Conservation (phyloP, 2,888 invertebrate genomes). For the Drosophila niveifrons region DNA sequence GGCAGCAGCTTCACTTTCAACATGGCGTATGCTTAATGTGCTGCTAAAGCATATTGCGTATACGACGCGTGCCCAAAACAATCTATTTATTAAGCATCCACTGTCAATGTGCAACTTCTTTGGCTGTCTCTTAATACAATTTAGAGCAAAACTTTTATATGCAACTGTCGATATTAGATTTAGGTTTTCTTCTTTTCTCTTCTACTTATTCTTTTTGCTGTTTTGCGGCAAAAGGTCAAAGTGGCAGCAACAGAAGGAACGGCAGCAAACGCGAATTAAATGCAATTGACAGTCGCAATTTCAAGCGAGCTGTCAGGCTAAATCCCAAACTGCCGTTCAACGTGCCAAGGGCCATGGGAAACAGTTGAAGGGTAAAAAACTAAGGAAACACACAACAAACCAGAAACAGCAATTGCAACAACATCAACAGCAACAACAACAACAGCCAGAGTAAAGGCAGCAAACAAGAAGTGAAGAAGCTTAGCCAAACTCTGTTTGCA, state of each 20-base stretch:
- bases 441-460: slow-evolving; percentile 4
- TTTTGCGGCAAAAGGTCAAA: slow-evolving; percentile 66
- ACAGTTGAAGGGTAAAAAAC: slow-evolving; percentile 27
- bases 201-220: slow-evolving; percentile 2
- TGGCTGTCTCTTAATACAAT: slow-evolving; percentile 23
- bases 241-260: slow-evolving; percentile 60
- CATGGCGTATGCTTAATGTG: slow-evolving; percentile 32
- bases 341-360: slow-evolving; percentile 29
- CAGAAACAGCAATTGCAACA: slow-evolving; percentile 17
- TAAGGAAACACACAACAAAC: slow-evolving; percentile 27
- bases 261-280: slow-evolving; percentile 75
- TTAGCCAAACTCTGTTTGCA: slow-evolving; percentile 71
- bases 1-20: slow-evolving; percentile 43
- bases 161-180: slow-evolving; percentile 20
- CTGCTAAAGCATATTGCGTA: slow-evolving; percentile 10
- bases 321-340: slow-evolving; percentile 78
- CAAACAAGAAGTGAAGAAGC: slow-evolving; percentile 29
- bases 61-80: not conserved
- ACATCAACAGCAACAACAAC: slow-evolving; percentile 6
- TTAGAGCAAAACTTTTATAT: slow-evolving; percentile 17
- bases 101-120: not conserved
- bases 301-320: slow-evolving; percentile 81
- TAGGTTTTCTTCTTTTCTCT: slow-evolving; percentile 1
- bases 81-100: slow-evolving; percentile 2
- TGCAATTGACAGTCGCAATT: slow-evolving; percentile 85